A percentile compares a stretch with the other conserved stretches of the same genome.
phyloP scores from a whole-genome alignment of 1,140 invertebrate genomes.

The Rhizoglyphus robini region DNA sequence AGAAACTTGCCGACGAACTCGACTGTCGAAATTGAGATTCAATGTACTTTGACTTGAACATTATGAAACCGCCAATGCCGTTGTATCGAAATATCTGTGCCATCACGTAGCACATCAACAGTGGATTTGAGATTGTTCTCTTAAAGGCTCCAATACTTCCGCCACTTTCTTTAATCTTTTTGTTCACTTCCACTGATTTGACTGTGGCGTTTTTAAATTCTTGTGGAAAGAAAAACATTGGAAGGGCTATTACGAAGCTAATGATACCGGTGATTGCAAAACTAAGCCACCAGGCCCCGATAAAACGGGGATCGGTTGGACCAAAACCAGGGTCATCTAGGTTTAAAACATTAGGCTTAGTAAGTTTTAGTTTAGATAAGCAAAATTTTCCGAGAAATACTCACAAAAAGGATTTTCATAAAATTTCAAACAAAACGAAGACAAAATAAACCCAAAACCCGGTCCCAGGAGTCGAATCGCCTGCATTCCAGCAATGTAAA shows the following conservation, averaged over 20 bases:
- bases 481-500: slow-evolving; percentile 24
- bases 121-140: slow-evolving; percentile 46
- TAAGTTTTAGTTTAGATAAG: not conserved
- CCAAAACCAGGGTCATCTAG: slow-evolving; percentile 28
- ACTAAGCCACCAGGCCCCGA: slow-evolving; percentile 44
- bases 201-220: slow-evolving; percentile 14
- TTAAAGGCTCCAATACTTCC: slow-evolving; percentile 40
- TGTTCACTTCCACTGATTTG: not conserved
- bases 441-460: slow-evolving; percentile 23
- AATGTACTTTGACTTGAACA: slow-evolving; percentile 59
- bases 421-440: slow-evolving; percentile 23
- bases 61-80: slow-evolving; percentile 56
- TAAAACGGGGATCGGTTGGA: slow-evolving; percentile 33
- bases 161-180: slow-evolving; percentile 15
- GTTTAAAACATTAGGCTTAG: slow-evolving; percentile 8
- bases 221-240: slow-evolving; percentile 27
- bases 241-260: slow-evolving; percentile 24
- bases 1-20: slow-evolving; percentile 45
- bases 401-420: slow-evolving; percentile 27
- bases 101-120: slow-evolving; percentile 51
- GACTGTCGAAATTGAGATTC: slow-evolving; percentile 57
- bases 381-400: not conserved
- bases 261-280: slow-evolving; percentile 25
- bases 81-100: slow-evolving; percentile 52
- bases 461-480: slow-evolving; percentile 26